phyloP scores from a whole-genome alignment of 23 tunicate species.

The Styela clava region DNA sequence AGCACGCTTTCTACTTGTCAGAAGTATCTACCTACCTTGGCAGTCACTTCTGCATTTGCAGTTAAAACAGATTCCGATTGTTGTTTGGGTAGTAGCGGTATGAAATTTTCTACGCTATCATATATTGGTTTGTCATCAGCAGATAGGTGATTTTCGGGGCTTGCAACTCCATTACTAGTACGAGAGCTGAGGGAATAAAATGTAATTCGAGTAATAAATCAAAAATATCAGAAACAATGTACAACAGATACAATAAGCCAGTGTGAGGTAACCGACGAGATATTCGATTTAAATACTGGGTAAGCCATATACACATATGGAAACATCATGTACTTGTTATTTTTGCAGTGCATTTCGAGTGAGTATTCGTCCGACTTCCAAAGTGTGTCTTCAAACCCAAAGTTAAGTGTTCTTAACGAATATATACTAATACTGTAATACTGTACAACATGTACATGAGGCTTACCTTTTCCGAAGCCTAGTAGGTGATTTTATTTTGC shows the following conservation, averaged over 20 bases:
- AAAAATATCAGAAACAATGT: too few species aligned
- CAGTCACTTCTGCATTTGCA: neutral
- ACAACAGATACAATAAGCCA: too few species aligned
- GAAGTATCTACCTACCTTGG: neutral
- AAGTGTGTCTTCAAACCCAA: too few species aligned
- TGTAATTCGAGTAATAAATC: neutral
- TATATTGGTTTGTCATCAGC: neutral
- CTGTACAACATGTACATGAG: neutral
- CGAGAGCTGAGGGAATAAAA: neutral
- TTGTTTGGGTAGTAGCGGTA: neutral
- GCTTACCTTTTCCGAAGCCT: neutral
- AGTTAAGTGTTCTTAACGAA: too few species aligned
- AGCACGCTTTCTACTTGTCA: too few species aligned
- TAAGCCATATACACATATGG: too few species aligned
- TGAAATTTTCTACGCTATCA: neutral
- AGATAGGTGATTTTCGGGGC: neutral
- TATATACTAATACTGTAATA: too few species aligned
- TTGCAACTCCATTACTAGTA: neutral
- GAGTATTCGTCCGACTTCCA: too few species aligned
- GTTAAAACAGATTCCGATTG: neutral
- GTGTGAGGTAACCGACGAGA: too few species aligned
- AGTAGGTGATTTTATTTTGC: neutral
- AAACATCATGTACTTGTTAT: too few species aligned
- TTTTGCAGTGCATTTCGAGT: too few species aligned
- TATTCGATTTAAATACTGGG: too few species aligned